Percentiles rank a stretch among this genome's conserved stretches.
phyloP scores from a whole-genome alignment of 2,888 invertebrate genomes.

The Netelia virgata region DNA sequence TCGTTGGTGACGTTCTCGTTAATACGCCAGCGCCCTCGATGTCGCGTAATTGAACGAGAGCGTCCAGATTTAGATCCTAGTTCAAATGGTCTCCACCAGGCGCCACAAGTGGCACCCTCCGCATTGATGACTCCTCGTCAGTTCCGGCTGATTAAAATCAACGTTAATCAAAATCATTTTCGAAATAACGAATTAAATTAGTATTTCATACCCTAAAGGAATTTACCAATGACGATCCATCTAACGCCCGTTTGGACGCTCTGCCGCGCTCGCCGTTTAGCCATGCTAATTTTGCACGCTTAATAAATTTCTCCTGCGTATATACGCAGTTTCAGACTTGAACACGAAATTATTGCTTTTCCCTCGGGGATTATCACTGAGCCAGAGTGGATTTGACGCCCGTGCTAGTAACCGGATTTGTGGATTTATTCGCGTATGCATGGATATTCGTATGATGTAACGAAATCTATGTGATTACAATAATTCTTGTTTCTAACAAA shows the following conservation, averaged over 20 bases:
- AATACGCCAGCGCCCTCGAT: constrained; percentile 61
- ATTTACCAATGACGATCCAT: constrained; percentile 7
- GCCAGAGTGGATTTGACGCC: no score
- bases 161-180: constrained; percentile 76
- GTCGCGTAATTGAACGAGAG: constrained; percentile 73
- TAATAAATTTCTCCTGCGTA: constrained; percentile 23
- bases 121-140: no score
- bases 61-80: constrained; percentile 74
- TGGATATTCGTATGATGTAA: background rate
- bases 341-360: no score
- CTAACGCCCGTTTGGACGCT: constrained; percentile 15
- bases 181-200: constrained; percentile 68
- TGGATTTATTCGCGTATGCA: background rate
- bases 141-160: constrained; percentile 63
- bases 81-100: constrained; percentile 75
- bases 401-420: background rate
- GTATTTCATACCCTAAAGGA: constrained; percentile 12
- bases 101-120: constrained; percentile 63
- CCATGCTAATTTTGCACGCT: constrained; percentile 15
- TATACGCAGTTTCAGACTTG: constrained; percentile 3
- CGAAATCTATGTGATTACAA: background rate
- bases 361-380: no score
- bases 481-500: no score
- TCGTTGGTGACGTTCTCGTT: constrained; percentile 48
- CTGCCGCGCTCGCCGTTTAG: constrained; percentile 1